Base-by-base conservation (phyloP, 2,797 vertebrate genomes). In the Nannoperca obscura region DNA sequence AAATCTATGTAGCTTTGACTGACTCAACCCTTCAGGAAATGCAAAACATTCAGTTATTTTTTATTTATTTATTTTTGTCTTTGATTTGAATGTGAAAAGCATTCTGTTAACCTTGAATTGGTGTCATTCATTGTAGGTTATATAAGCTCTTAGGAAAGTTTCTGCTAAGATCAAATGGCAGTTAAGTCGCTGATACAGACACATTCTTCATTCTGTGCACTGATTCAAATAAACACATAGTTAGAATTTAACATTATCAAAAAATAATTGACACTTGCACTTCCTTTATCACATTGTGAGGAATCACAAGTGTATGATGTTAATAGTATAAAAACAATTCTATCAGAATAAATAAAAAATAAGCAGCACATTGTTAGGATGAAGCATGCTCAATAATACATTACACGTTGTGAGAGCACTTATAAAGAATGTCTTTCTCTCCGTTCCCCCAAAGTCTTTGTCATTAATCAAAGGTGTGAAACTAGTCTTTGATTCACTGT, bases 391-490 rank as follows among this genome's bases (percentile, higher is more conserved):
- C 14, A 36, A 63, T 50, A 60, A 71, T 46, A 40, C 15, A 69
- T 52, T 4, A 19, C 58, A 60, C 14, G 24, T 68, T 74, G 66
- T 40, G 40, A 70, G 19, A 15, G 17, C 27, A 4, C 40, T 64
- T 36, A 10, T 7, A 27, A 54, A 24, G 13, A 52, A 59, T 4
- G 11, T 22, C 10, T 64, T n/a, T 10, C 6, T 50, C 52, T 52
- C 20, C 20, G 15, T 72, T 65, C 1, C 9, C 5, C 42, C 19
- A 34, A 64, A 70, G 24, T 52, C 64, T 50, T 57, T 62, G 55
- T 49, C 32, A 52, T 47, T 40, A 53, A 83, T 78, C 62, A 64
- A 40, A 75, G 22, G 32, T 62, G 62, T 57, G 34, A 69, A 68
- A 72, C 42, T 7, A 4, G 9, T 38, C 60, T 58, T 58, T 57